phyloP scores from a whole-genome alignment of 2,113 vertebrate species.

The Elephas maximus region DNA sequence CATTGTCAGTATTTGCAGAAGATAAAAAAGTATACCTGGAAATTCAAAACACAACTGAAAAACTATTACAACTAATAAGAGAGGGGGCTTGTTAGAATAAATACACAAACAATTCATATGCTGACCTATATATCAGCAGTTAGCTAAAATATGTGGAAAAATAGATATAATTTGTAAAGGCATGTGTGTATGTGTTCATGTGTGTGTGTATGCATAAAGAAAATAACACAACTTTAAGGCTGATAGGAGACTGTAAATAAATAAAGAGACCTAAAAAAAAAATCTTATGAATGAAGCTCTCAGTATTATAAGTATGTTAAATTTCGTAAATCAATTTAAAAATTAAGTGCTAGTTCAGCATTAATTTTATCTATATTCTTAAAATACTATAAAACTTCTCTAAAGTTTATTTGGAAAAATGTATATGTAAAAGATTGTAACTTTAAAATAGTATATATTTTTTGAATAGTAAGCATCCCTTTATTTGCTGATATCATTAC shows the following conservation, averaged over 20 bases:
- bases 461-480: conserved; percentile 90
- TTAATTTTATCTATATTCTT: not conserved
- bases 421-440: not conserved
- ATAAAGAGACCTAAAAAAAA: not conserved
- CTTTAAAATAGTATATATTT: not conserved
- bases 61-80: not conserved
- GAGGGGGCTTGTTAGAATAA: not conserved
- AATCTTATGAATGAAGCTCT: not conserved
- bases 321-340: not conserved
- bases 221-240: not conserved
- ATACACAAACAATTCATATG: accelerated
- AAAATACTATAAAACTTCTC: not conserved
- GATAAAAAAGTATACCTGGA: not conserved
- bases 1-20: not conserved
- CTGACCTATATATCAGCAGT: accelerated
- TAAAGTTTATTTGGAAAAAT: not conserved
- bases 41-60: not conserved
- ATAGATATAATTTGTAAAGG: accelerated
- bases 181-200: not conserved
- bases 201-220: not conserved
- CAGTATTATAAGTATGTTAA: no score
- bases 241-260: accelerated
- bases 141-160: accelerated
- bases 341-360: not conserved
- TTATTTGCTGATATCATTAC: conserved; percentile 91